Evolutionary conservation across 2,113 vertebrate genomes (phyloP), one percentile per base, ranked within the genome.

Genomic region (Podarcis muralis): DNA sequence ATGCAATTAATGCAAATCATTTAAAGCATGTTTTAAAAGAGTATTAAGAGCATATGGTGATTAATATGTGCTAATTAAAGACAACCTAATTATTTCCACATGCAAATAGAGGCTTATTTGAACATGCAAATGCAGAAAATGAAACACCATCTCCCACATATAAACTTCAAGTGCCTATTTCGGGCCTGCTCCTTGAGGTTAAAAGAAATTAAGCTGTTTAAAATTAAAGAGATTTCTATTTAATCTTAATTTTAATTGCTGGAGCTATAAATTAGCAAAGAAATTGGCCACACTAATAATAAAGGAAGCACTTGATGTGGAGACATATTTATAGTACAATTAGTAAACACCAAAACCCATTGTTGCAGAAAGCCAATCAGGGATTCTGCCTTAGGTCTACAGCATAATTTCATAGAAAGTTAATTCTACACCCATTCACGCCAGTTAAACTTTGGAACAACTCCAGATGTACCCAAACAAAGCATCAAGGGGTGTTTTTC

Each of bases 141-240:
- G 79, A 88, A 88, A 92, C 90, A 83, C 66, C 18, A 87, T 91
- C 82, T 92, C 93, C 74, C 40, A 84, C 76, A 72, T 72, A 91
- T 25, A 91, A 79, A 59, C 76, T 90, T 72, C 76, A 77, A 88
- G 68, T 83, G 85, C 84, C 66, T 88, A 92, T 87, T 92, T n/a
- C 68, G 84, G 82, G 92, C 84, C 30, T 84, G 78, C 22, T 66
- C 87, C 86, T 90, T 88, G 4, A 2, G 80, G 88, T 87, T 86
- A 81, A 93, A 83, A 92, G 92, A 94, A 95, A 93, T 83, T 90
- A 87, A 94, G 69, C 87, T 91, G 43, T 71, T 92, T 87, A 90
- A 90, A 92, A 91, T 88, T 78, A 85, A 95, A 90, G 1, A 90
- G 85, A 92, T 93, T 91, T 87, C 82, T 93, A 81, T 89, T 93